These are phyloP conservation scores for Anhinga rufa DNA, from an alignment of 2,113 vertebrate species.

Conservation along the genomic window DNA sequence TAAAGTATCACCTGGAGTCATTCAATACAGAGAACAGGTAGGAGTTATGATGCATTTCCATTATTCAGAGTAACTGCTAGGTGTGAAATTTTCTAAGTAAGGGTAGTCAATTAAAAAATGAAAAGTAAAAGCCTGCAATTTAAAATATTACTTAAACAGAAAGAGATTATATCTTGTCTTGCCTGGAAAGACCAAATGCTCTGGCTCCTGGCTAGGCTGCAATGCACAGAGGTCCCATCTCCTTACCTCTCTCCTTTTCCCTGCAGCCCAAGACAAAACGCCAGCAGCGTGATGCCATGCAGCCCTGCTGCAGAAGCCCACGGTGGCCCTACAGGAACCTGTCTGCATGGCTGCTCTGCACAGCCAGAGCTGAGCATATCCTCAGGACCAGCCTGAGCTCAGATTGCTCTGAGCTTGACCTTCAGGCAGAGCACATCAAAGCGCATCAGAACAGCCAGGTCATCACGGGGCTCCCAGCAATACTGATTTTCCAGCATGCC, in stretches of 20 bases:
- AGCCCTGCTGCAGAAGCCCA: background rate
- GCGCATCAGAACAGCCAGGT: background rate
- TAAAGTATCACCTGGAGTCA: slow-evolving; percentile 5
- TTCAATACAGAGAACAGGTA: background rate
- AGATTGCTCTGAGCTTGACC: background rate
- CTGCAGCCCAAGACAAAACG: background rate
- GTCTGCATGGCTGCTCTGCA: fast-evolving
- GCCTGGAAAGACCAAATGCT: background rate
- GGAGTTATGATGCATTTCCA: background rate
- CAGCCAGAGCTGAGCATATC: background rate
- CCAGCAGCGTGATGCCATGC: fast-evolving
- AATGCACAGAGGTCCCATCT: background rate
- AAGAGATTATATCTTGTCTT: fast-evolving
- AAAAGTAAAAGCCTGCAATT: background rate
- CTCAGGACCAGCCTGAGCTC: background rate
- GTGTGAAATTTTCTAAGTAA: background rate
- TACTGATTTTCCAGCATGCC: no score
- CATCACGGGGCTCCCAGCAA: background rate
- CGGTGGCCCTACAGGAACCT: background rate
- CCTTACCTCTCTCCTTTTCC: background rate
- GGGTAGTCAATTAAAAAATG: background rate
- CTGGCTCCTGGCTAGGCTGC: fast-evolving
- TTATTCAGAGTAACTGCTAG: background rate
- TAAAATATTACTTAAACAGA: background rate
- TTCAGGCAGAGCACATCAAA: background rate